Conservation (phyloP, 1,140 invertebrate genomes). For the Myzus persicae region DNA sequence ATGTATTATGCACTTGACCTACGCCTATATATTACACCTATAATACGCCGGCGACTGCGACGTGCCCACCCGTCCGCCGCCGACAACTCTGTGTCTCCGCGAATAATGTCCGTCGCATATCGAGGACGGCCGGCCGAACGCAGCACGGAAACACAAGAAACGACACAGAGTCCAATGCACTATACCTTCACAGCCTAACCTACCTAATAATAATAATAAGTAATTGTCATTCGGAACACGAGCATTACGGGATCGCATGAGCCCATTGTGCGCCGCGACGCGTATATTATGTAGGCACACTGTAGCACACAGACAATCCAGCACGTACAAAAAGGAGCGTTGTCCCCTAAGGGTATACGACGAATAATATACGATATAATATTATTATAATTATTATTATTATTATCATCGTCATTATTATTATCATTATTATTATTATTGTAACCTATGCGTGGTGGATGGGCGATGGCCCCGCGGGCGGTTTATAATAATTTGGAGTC, state of each 20-base stretch:
- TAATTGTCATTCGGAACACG: conserved; percentile 29
- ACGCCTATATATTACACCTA: background rate
- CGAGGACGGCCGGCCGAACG: background rate
- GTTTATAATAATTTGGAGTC: background rate
- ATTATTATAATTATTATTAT: background rate
- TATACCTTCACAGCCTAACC: background rate
- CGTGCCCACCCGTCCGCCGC: background rate
- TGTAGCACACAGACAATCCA: background rate
- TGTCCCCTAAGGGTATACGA: background rate
- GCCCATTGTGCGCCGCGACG: background rate
- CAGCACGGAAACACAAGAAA: background rate
- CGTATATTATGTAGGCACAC: background rate
- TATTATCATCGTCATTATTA: no score
- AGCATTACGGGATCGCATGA: background rate
- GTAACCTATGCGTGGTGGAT: background rate
- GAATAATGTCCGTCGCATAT: background rate
- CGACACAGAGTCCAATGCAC: background rate
- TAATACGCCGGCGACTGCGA: background rate
- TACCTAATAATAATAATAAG: background rate
- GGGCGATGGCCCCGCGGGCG: background rate
- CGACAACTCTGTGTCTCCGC: background rate
- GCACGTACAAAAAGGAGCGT: conserved; percentile 10
- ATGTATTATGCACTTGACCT: background rate
- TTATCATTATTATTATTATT: conserved; percentile 1
- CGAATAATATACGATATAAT: background rate